These are phyloP conservation scores for Cataglyphis cursor DNA, from an alignment of 2,888 invertebrate genomes.

Conservation along the genomic window DNA sequence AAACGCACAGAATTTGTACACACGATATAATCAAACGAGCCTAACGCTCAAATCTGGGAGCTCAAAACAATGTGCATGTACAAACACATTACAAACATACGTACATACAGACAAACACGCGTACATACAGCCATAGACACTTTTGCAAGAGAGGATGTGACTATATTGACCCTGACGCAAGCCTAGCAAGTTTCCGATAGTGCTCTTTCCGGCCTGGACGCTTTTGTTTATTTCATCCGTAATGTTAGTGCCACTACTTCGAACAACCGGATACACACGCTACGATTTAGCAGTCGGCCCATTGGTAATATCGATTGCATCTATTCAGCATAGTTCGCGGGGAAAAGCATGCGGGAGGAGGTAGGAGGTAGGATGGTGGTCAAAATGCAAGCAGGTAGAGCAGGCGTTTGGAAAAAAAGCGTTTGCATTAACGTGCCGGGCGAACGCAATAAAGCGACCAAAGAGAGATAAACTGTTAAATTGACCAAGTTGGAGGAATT, in stretches of 20 bases:
- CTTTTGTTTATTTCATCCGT: constrained; percentile 72
- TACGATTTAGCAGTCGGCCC: constrained; percentile 70
- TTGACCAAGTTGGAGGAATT: constrained; percentile 60
- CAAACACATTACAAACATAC: not conserved
- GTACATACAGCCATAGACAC: constrained; percentile 50
- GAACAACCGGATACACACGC: constrained; percentile 53
- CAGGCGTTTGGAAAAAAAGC: constrained; percentile 43
- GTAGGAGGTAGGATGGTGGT: not conserved
- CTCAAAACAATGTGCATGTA: constrained; percentile 56
- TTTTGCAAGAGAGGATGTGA: constrained; percentile 4
- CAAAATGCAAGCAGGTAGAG: constrained; percentile 3
- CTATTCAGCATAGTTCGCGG: constrained; percentile 36
- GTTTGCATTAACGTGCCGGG: constrained; percentile 52
- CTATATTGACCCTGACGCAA: constrained; percentile 66
- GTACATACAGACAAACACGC: constrained; percentile 35
- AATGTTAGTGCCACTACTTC: constrained; percentile 61
- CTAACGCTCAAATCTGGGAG: constrained; percentile 61
- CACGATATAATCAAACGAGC: constrained; percentile 58
- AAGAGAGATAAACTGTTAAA: constrained; percentile 61
- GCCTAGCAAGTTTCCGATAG: constrained; percentile 73
- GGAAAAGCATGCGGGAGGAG: not conserved
- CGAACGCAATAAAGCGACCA: constrained; percentile 60
- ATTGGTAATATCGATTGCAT: constrained; percentile 67
- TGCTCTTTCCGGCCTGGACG: constrained; percentile 67
- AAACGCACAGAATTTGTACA: not conserved